phyloP scores from a whole-genome alignment of 2,888 invertebrate species.

The Drosophila engyochracea region DNA sequence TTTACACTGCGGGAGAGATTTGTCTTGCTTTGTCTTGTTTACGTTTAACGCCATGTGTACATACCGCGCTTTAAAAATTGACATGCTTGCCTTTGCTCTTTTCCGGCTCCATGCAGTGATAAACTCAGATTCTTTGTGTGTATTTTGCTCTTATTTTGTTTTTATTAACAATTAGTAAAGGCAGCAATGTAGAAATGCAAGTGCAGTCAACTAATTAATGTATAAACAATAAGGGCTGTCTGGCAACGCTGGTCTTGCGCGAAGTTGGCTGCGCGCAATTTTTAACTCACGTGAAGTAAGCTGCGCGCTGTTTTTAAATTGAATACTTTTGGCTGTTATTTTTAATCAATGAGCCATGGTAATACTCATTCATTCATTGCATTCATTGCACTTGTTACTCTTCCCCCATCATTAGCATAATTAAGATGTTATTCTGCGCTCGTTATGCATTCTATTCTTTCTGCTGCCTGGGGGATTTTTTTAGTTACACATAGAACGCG shows the following conservation, averaged over 20 bases:
- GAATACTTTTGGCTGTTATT: slow-evolving; percentile 8
- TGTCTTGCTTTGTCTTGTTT: slow-evolving; percentile 53
- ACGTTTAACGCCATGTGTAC: slow-evolving; percentile 21
- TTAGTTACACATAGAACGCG: slow-evolving; percentile 50
- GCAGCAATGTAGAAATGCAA: slow-evolving; percentile 48
- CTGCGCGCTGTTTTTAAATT: slow-evolving; percentile 24
- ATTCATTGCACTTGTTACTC: slow-evolving; percentile 15
- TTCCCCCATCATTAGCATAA: slow-evolving; percentile 31
- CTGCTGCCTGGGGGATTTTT: slow-evolving; percentile 36
- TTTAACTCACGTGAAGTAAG: slow-evolving; percentile 25
- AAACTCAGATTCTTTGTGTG: slow-evolving; percentile 17
- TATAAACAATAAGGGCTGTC: background rate
- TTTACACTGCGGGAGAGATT: slow-evolving; percentile 88
- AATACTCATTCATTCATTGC: slow-evolving; percentile 26
- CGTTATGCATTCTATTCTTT: slow-evolving; percentile 31
- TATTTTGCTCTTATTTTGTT: slow-evolving; percentile 45
- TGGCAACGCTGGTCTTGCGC: slow-evolving; percentile 33
- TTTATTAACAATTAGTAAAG: slow-evolving; percentile 20
- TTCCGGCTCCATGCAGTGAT: slow-evolving; percentile 40
- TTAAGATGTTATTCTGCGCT: slow-evolving; percentile 32
- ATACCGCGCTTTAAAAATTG: slow-evolving; percentile 85
- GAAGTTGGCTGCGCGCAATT: slow-evolving; percentile 42
- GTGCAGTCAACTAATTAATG: slow-evolving; percentile 44
- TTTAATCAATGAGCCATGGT: slow-evolving; percentile 29
- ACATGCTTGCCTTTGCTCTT: slow-evolving; percentile 66